These are phyloP conservation scores for Coptotermes formosanus DNA, from an alignment of 1,140 invertebrate genomes.

Conservation along the genomic window DNA sequence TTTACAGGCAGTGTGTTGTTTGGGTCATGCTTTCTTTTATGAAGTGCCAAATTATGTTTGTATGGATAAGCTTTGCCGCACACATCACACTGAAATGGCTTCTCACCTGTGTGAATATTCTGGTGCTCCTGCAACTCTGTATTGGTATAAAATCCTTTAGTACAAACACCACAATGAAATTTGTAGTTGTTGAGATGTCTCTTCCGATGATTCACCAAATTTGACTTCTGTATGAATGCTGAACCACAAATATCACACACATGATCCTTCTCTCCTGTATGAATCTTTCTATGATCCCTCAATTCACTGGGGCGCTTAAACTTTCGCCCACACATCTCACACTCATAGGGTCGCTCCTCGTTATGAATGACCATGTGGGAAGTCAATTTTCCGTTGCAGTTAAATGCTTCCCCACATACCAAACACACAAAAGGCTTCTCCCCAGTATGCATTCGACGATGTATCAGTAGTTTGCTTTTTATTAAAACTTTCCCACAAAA, in stretches of 20 bases:
- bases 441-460: slow-evolving; percentile 63
- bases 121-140: slow-evolving; percentile 50
- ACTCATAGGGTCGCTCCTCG: slow-evolving; percentile 50
- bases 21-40: slow-evolving; percentile 41
- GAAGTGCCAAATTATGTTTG: slow-evolving; percentile 46
- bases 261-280: slow-evolving; percentile 40
- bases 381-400: slow-evolving; percentile 46
- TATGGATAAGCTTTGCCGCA: slow-evolving; percentile 58
- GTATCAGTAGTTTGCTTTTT: slow-evolving; percentile 38
- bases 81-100: slow-evolving; percentile 71
- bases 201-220: slow-evolving; percentile 21
- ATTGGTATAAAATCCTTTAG: slow-evolving; percentile 58
- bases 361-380: slow-evolving; percentile 53
- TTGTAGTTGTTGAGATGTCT: slow-evolving; percentile 32
- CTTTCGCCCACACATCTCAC: slow-evolving; percentile 48
- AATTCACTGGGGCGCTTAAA: slow-evolving; percentile 52
- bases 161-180: slow-evolving; percentile 59
- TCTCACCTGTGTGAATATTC: slow-evolving; percentile 60
- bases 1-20: slow-evolving; percentile 52
- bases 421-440: slow-evolving; percentile 63
- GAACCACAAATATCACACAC: slow-evolving; percentile 31
- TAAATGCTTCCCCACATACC: slow-evolving; percentile 56
- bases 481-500: slow-evolving; percentile 64
- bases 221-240: slow-evolving; percentile 20
- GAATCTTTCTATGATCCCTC: slow-evolving; percentile 46